A percentile compares a stretch with the other conserved stretches of the same genome.
Conservation (phyloP, 2,797 vertebrate species). For the Mormyrus proboscirostris region DNA sequence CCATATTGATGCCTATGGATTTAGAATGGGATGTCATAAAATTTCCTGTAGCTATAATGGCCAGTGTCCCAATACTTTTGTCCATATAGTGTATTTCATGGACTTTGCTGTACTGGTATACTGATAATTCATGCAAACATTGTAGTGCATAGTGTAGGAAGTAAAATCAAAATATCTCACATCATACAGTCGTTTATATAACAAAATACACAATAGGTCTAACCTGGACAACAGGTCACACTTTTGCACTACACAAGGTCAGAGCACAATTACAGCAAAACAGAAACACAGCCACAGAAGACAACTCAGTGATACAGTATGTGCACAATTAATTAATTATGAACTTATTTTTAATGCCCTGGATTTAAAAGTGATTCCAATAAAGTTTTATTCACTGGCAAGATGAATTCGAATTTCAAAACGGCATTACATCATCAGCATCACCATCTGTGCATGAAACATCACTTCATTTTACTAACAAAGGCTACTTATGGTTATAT, state of each 20-base stretch:
- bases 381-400: slow-evolving; percentile 13
- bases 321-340: slow-evolving; percentile 3
- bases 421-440: neutral
- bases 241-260: neutral
- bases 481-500: slow-evolving; percentile 6
- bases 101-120: neutral
- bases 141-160: neutral
- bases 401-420: slow-evolving; percentile 18
- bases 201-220: neutral
- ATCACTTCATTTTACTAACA: slow-evolving; percentile 16
- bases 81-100: neutral
- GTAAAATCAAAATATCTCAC: neutral
- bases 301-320: neutral
- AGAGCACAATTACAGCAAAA: neutral
- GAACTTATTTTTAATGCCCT: neutral
- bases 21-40: neutral
- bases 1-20: neutral
- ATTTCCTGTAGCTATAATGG: neutral
- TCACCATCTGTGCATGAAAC: slow-evolving; percentile 21
- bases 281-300: neutral
- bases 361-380: slow-evolving; percentile 19
- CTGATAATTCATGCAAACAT: neutral
- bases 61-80: neutral
- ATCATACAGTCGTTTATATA: neutral
- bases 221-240: neutral